phyloP scores from a whole-genome alignment of 2,888 invertebrate species.

The Eretmocerus hayati region DNA sequence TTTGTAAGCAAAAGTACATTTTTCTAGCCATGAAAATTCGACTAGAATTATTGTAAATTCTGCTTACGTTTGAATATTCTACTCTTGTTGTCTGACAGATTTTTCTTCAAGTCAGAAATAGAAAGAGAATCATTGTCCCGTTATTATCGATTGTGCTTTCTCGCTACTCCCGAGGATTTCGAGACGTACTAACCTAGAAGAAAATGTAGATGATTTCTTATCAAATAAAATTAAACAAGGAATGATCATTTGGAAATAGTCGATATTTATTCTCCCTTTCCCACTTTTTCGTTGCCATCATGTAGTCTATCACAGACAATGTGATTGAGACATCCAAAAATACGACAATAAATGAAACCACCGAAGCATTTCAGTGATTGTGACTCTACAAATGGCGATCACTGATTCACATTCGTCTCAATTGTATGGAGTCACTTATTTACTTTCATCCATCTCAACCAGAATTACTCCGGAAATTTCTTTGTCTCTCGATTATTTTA shows the following conservation, averaged over 20 bases:
- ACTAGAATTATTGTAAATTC: constrained; percentile 6
- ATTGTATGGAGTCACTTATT: no score
- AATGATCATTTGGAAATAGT: constrained; percentile 41
- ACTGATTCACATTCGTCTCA: no score
- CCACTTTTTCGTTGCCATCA: no score
- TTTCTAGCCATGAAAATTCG: constrained; percentile 12
- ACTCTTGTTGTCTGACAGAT: constrained; percentile 22
- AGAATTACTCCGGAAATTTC: no score
- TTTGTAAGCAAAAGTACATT: constrained; percentile 6
- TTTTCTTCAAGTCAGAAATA: constrained; percentile 24
- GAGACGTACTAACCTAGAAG: constrained; percentile 44
- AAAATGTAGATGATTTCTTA: constrained; percentile 47
- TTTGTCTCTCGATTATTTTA: no score
- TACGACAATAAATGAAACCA: no score
- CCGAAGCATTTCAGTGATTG: no score
- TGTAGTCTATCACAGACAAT: no score
- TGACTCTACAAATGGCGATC: no score
- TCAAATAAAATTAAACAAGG: constrained; percentile 44
- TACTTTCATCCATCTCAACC: no score
- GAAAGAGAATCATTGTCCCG: constrained; percentile 20
- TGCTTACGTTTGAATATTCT: constrained; percentile 12
- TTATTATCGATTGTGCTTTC: constrained; percentile 31
- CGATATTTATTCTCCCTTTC: neutral
- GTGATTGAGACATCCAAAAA: no score
- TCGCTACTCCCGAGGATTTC: constrained; percentile 39